phyloP scores from a whole-genome alignment of 2,888 invertebrate species.

The Lamellibrachia satsuma region DNA sequence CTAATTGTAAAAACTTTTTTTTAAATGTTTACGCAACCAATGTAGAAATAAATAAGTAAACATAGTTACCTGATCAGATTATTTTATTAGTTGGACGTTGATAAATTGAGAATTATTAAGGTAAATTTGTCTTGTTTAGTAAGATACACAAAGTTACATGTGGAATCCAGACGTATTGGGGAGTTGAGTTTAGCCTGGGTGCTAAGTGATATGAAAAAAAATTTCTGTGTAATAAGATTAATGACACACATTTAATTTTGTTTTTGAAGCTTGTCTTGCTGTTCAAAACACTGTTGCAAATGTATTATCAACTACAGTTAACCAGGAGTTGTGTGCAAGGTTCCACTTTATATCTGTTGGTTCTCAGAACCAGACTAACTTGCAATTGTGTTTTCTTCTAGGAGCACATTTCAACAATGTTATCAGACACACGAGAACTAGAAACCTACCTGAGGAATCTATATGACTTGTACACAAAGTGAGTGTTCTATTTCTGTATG shows the following conservation, averaged over 20 bases:
- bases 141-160: not conserved
- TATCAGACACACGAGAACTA: slow-evolving; percentile 81
- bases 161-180: slow-evolving; percentile 14
- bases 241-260: not conserved
- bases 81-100: not conserved
- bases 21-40: no score
- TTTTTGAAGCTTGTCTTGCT: not conserved
- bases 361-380: not conserved
- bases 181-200: not conserved
- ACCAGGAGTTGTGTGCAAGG: no score
- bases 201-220: not conserved
- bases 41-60: no score
- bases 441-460: slow-evolving; percentile 89
- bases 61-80: not conserved
- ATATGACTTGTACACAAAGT: slow-evolving; percentile 90
- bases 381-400: slow-evolving; percentile 47
- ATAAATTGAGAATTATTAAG: not conserved
- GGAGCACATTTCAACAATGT: slow-evolving; percentile 83
- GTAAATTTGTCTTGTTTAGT: not conserved
- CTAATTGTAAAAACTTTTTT: not conserved
- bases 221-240: not conserved
- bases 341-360: no score
- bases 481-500: slow-evolving; percentile 72
- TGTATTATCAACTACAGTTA: not conserved
- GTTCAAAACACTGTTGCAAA: not conserved